Percentiles rank a stretch among this genome's conserved stretches.
Conservation (phyloP, 2,888 invertebrate genomes). For the Sericinus montela region DNA sequence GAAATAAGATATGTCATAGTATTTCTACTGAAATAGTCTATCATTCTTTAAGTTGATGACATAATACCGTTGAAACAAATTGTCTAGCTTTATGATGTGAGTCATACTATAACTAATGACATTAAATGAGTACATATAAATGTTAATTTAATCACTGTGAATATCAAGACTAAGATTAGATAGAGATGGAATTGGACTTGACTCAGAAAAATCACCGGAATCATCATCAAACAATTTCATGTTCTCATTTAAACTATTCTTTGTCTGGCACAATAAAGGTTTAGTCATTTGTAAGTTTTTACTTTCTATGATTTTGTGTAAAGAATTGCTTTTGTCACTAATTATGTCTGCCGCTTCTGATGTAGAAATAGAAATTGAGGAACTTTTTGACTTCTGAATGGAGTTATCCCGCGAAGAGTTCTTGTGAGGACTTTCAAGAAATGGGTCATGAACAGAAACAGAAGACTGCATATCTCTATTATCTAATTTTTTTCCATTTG, state of each 20-base stretch:
- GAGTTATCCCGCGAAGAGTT: slow-evolving; percentile 36
- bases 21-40: too few relatives aligned
- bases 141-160: slow-evolving; percentile 52
- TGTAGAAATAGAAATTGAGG: slow-evolving; percentile 62
- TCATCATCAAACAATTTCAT: slow-evolving; percentile 51
- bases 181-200: slow-evolving; percentile 63
- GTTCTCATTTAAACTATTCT: slow-evolving; percentile 26
- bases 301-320: slow-evolving; percentile 34
- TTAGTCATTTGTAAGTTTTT: slow-evolving; percentile 22
- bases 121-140: too few relatives aligned
- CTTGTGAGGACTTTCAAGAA: slow-evolving; percentile 31
- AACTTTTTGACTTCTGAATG: slow-evolving; percentile 50
- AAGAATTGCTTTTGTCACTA: slow-evolving; percentile 55
- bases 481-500: slow-evolving; percentile 35
- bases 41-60: too few relatives aligned
- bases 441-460: slow-evolving; percentile 27
- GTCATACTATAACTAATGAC: too few relatives aligned
- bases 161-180: slow-evolving; percentile 70
- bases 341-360: slow-evolving; percentile 70
- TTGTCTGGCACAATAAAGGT: slow-evolving; percentile 21
- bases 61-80: too few relatives aligned
- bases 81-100: too few relatives aligned
- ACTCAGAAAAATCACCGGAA: slow-evolving; percentile 65
- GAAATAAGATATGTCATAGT: too few relatives aligned
- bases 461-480: slow-evolving; percentile 21